These are phyloP conservation scores for Pseudonaja textilis DNA, from an alignment of 2,113 vertebrate species.

Conservation along the genomic window DNA sequence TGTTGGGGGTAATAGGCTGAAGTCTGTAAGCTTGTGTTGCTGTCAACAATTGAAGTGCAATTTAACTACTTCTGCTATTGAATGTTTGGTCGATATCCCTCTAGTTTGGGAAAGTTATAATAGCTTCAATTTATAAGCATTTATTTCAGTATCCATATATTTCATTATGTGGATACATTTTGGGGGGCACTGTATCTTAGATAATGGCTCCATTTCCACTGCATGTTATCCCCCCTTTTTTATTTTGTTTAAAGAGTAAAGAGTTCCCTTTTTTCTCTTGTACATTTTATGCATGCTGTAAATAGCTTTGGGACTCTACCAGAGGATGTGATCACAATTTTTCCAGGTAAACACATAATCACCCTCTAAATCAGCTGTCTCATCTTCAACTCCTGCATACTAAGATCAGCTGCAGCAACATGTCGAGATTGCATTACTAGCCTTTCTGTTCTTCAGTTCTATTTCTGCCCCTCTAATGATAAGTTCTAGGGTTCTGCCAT, in stretches of 20 bases:
- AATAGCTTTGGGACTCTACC: background rate
- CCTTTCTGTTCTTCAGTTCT: background rate
- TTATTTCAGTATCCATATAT: background rate
- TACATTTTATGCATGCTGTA: background rate
- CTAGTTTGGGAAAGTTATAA: background rate
- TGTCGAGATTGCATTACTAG: background rate
- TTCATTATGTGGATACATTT: background rate
- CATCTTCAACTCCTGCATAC: background rate
- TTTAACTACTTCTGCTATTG: background rate
- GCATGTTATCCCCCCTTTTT: background rate
- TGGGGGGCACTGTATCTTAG: background rate
- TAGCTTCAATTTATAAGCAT: background rate
- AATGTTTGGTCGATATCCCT: background rate
- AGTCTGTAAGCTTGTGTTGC: background rate
- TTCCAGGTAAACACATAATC: background rate
- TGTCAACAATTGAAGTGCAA: background rate
- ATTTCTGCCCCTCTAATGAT: background rate
- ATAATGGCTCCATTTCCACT: background rate
- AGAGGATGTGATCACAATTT: background rate
- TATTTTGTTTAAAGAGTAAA: background rate
- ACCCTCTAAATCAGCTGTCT: background rate
- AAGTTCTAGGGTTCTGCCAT: background rate
- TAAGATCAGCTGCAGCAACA: background rate
- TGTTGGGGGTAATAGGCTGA: too few relatives aligned
- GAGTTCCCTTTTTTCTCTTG: background rate